Evolutionary conservation across 2,113 vertebrate species (phyloP), one percentile per base, ranked within the genome.

Genomic region (Apodemus speciosus): DNA sequence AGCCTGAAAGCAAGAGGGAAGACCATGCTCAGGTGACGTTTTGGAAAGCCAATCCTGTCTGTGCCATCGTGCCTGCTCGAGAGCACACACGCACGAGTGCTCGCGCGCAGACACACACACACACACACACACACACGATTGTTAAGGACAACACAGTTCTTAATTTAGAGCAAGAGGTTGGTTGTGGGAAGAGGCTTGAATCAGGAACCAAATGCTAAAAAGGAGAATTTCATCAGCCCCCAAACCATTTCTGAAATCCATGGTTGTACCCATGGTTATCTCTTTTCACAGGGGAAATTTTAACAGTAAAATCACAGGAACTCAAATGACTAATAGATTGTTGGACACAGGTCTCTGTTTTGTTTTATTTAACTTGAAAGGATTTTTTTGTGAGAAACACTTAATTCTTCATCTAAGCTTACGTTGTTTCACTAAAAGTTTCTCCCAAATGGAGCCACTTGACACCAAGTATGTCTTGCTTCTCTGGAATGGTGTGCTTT

Each of bases 121-220:
- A 81, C 53, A 81, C 79, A 81, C 58, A 84, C 38, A 84, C 81
- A 84, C 81, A 49, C 83, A 68, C 6, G 4, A 46, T 66, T 51
- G 15, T 91, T 96, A 93, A 91, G 53, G 64, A 89, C 64, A 92
- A 58, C 43, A 79, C 49, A 62, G 58, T 84, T 95, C 84, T 90
- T 96, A 97, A 96, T 88, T 97, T 90, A 90, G 69, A 95, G 75
- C 79, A 87, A 93, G 80, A 90, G n/a, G 27, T 49, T 87, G 35
- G 56, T 77, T 38, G 86, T 23, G 86, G 66, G 40, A 32, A 64
- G 32, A 77, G 58, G 4, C 87, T 91, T 80, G 38, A 32, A 79
- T 43, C 73, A 93, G 38, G 84, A 91, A 93, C 62, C 16, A 9
- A 83, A 53, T 91, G 81, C 69, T 15, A 51, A 84, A 84, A 86